A percentile compares a stretch with the other conserved stretches of the same genome.
Evolutionary conservation across 1,140 invertebrate genomes (phyloP).

Genomic region (Phymastichus coffea): DNA sequence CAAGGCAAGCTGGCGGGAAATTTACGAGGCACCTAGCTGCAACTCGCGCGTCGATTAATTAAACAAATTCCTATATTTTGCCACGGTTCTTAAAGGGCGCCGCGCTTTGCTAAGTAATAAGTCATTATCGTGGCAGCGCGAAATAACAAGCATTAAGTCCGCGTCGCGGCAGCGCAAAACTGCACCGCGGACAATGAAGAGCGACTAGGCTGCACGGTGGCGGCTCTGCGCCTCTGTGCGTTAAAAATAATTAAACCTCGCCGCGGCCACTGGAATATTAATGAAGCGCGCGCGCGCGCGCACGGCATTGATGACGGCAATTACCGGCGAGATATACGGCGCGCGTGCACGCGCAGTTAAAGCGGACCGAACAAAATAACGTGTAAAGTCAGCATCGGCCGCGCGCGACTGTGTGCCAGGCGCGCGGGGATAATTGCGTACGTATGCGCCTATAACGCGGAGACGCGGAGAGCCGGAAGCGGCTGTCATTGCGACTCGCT

Average conservation of each 20-base stretch:
- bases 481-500: not conserved
- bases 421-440: not conserved
- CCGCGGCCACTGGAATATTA: no score
- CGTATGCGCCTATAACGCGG: constrained; percentile 11
- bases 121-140: not conserved
- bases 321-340: not conserved
- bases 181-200: no score
- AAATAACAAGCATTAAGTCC: not conserved
- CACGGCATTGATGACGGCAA: constrained; percentile 6
- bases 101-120: not conserved
- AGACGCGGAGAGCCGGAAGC: constrained; percentile 1
- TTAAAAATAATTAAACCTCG: not conserved
- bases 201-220: no score
- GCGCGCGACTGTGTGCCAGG: no score
- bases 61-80: no score
- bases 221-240: no score
- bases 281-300: not conserved
- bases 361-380: not conserved
- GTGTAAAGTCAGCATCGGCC: constrained; percentile 11
- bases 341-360: not conserved
- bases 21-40: no score
- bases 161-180: no score
- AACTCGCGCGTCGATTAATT: not conserved
- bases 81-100: no score
- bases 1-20: no score